Evolutionary conservation across 2,888 invertebrate genomes (phyloP), one percentile per base, ranked within the genome.

Genomic region (Tuta absoluta): DNA sequence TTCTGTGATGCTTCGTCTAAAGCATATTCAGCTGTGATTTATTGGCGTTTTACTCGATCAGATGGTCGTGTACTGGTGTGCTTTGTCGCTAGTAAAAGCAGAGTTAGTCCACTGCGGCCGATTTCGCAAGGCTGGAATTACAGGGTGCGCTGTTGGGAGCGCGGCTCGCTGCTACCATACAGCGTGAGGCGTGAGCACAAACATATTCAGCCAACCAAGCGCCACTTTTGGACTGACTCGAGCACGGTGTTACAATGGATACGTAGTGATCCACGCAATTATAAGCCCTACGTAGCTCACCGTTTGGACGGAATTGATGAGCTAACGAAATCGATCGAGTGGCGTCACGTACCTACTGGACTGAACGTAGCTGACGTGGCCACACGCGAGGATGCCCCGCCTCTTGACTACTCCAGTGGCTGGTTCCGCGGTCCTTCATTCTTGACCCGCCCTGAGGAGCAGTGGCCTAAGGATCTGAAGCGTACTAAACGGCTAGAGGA

Each of bases 311-410:
- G n/a, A n/a, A n/a, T n/a, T n/a, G n/a, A n/a, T n/a, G n/a, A n/a
- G n/a, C n/a, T n/a, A n/a, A n/a, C n/a, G n/a, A n/a, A n/a, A n/a
- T n/a, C n/a, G n/a, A n/a, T n/a, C n/a, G n/a, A n/a, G n/a, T n/a
- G n/a, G n/a, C n/a, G n/a, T n/a, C n/a, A n/a, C n/a, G n/a, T n/a
- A n/a, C n/a, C n/a, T n/a, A n/a, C n/a, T 0, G 61, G 62, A 2
- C 37, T 65, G 12, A 75, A 72, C 61, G 64, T 68, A 2, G 73
- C 74, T 0, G 71, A 74, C 59, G 48, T 68, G 19, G 73, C 72
- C 1, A 74, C 75, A 7, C 41, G 58, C 7, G 62, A 64, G 21
- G 66, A 67, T 12, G 19, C 66, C 2, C 61, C 62, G 7, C 60
- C 63, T 1, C 51, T 68, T 2, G 17, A 1, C 1, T 62, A 64